These are phyloP conservation scores for Callorhinus ursinus DNA, from an alignment of 2,113 vertebrate species.

Conservation along the genomic window DNA sequence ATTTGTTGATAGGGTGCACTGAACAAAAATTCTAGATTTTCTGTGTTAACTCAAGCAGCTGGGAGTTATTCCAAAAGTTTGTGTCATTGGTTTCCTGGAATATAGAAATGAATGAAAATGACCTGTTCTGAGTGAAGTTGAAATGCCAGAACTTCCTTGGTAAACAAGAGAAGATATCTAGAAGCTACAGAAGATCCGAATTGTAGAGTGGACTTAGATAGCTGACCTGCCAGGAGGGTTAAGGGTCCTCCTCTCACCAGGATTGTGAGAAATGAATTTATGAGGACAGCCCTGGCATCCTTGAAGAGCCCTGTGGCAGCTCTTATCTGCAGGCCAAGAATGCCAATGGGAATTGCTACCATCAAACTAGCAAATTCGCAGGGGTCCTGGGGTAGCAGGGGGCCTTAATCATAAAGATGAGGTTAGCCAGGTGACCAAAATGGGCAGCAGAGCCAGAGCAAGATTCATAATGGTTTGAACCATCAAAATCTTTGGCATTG, in stretches of 20 bases:
- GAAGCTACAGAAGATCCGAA: background rate
- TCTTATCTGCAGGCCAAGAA: background rate
- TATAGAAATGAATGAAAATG: background rate
- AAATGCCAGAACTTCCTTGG: background rate
- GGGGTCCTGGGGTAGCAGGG: background rate
- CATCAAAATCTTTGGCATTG: background rate
- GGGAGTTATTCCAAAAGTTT: background rate
- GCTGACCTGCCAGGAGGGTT: background rate
- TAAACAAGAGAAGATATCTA: background rate
- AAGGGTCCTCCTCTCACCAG: background rate
- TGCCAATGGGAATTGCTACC: background rate
- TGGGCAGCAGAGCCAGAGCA: background rate
- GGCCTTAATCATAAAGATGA: background rate
- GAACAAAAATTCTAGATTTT: background rate
- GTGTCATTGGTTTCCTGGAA: background rate
- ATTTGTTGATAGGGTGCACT: background rate
- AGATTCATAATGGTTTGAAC: background rate
- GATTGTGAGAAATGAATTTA: background rate
- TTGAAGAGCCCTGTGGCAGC: background rate
- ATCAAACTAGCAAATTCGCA: background rate
- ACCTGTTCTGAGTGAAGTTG: background rate
- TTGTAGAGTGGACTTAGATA: background rate
- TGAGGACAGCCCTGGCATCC: background rate
- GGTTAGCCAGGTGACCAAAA: background rate
- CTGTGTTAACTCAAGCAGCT: too few species aligned